These are phyloP conservation scores for Chrysotoxum bicinctum DNA, from an alignment of 2,888 invertebrate genomes.

Conservation along the genomic window DNA sequence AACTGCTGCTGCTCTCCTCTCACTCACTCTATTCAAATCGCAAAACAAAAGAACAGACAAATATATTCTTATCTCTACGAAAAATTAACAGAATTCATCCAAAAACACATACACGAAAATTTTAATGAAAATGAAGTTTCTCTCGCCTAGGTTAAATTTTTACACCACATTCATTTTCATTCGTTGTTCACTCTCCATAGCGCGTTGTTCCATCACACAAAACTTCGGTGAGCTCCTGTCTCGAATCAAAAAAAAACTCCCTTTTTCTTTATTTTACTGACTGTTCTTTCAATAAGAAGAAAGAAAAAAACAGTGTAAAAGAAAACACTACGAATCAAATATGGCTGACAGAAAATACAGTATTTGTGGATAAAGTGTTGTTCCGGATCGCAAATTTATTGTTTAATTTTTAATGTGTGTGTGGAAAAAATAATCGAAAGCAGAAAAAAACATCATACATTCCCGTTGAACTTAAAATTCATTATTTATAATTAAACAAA, in stretches of 20 bases:
- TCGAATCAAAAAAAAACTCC: conserved; percentile 46
- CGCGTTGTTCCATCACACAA: conserved; percentile 37
- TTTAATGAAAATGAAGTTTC: background rate
- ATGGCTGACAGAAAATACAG: conserved; percentile 62
- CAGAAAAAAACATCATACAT: conserved; percentile 35
- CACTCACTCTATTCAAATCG: background rate
- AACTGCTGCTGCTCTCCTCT: background rate
- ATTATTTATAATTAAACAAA: conserved; percentile 18
- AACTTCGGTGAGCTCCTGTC: conserved; percentile 41
- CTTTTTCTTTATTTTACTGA: conserved; percentile 46
- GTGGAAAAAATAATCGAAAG: conserved; percentile 23
- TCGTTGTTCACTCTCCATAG: conserved; percentile 66
- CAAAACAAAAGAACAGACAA: background rate
- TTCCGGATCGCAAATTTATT: conserved; percentile 36
- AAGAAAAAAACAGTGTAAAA: conserved; percentile 36
- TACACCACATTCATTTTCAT: conserved; percentile 39
- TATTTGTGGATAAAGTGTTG: conserved; percentile 45
- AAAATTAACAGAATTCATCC: conserved; percentile 27
- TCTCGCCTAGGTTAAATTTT: conserved; percentile 31
- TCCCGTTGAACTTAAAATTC: conserved; percentile 48
- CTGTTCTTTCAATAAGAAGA: conserved; percentile 1
- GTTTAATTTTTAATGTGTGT: background rate
- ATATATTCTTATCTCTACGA: conserved; percentile 15
- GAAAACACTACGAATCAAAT: conserved; percentile 58
- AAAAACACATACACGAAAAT: conserved; percentile 25